These are phyloP conservation scores for Pygoscelis adeliae DNA, from an alignment of 2,113 vertebrate species.

Conservation along the genomic window DNA sequence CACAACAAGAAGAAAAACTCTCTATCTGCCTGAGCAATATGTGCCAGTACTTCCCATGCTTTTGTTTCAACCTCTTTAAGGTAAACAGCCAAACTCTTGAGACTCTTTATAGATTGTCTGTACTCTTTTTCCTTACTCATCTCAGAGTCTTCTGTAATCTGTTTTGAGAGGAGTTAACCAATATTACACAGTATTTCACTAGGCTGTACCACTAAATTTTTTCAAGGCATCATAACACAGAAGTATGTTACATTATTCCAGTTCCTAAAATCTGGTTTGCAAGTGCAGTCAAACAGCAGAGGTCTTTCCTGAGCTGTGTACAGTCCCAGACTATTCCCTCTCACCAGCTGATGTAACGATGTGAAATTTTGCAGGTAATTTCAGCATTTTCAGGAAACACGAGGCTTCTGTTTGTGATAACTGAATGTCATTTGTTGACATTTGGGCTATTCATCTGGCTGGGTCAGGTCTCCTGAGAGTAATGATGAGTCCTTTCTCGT, in stretches of 20 bases:
- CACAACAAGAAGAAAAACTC: not conserved
- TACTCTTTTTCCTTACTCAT: not conserved
- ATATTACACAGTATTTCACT: not conserved
- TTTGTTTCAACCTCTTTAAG: not conserved
- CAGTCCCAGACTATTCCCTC: not conserved
- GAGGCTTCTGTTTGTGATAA: not conserved
- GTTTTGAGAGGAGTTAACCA: not conserved
- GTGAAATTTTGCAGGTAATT: not conserved
- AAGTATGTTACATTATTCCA: not conserved
- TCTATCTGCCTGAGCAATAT: not conserved
- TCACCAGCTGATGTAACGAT: not conserved
- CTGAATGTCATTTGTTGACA: not conserved
- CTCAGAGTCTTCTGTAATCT: not conserved
- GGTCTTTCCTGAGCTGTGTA: constrained; percentile 49
- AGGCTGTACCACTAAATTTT: not conserved
- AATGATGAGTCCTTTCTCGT: not conserved
- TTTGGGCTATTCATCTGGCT: not conserved
- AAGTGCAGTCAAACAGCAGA: constrained; percentile 42
- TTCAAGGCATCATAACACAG: not conserved
- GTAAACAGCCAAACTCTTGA: not conserved
- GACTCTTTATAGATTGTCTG: not conserved
- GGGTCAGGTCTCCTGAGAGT: not conserved
- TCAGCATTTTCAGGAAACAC: not conserved
- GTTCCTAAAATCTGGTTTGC: not conserved
- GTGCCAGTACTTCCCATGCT: not conserved